Evolutionary conservation across 2,888 invertebrate species (phyloP), one percentile per base, ranked within the genome.

Genomic region (Sminthurides aquaticus): DNA sequence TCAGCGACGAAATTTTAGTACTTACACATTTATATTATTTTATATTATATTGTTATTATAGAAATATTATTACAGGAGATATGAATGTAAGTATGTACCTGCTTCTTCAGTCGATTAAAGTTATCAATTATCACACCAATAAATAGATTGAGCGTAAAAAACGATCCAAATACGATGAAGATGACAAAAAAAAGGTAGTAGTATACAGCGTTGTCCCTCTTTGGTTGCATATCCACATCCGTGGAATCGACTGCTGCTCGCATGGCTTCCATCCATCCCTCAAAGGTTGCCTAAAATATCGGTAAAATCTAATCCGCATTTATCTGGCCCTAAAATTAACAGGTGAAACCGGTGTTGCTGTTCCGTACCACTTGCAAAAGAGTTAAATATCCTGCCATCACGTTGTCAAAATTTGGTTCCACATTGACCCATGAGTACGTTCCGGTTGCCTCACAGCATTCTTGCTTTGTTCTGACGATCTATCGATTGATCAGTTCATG

Each of bases 211-310:
- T 90, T 90, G 81, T 96, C 95, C 76, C 89, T 83, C 72, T 87
- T 87, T 3, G 95, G 95, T 78, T 95, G 95, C 3, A 5, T 8
- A 78, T 94, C 90, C 11, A 94, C 90, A 55, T 90, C 91, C 75
- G 91, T 84, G 0, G 91, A 89, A 77, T 95, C 95, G 22, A 92
- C 90, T 0, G 94, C 94, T 11, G 48, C 93, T 61, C 89, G 88
- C 93, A 96, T 96, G 25, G 95, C 90, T 81, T 96, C 95, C 93
- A 95, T 96, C 95, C 95, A 96, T 22, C 95, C 95, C 81, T 95
- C 94, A 79, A 95, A 95, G 25, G 95, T 95, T 61, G 90, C 90
- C 84, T 85, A 72, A 22, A 76, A 77, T 57, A 60, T 29, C 34
- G 24, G 25, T 15, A 26, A 27, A 34, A 34, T n/a, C n/a, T n/a